These are phyloP conservation scores for Sylvicola cinctus DNA, from an alignment of 2,888 invertebrate species.

Conservation along the genomic window DNA sequence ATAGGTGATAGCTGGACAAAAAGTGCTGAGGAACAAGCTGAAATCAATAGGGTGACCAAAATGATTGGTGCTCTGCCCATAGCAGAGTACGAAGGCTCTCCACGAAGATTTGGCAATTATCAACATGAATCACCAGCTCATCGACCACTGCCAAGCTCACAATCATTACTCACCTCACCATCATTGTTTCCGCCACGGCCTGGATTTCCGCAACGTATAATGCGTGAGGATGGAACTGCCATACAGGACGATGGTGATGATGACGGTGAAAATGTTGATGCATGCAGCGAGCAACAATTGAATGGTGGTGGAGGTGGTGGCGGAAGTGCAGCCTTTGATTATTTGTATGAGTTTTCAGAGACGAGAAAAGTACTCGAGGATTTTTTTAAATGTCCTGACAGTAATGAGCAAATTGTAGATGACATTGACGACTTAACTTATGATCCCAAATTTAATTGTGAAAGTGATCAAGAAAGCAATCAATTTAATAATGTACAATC, in stretches of 20 bases:
- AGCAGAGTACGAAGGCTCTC: constrained; percentile 72
- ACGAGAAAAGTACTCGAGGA: constrained; percentile 79
- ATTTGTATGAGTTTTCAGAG: constrained; percentile 78
- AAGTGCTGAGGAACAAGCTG: background rate
- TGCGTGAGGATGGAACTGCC: background rate
- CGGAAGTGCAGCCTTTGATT: constrained; percentile 52
- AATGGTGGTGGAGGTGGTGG: constrained; percentile 24
- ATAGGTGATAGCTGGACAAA: constrained; percentile 35
- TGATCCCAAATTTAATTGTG: constrained; percentile 3
- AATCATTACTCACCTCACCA: constrained; percentile 35
- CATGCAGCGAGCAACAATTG: constrained; percentile 26
- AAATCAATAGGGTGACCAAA: background rate
- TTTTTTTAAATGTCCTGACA: constrained; percentile 66
- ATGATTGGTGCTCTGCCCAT: constrained; percentile 7
- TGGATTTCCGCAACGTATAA: constrained; percentile 53
- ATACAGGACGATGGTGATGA: background rate
- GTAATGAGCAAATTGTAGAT: constrained; percentile 33
- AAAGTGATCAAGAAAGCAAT: background rate
- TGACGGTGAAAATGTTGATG: constrained; percentile 15
- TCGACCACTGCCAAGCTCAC: constrained; percentile 20
- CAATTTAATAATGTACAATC: too few species aligned
- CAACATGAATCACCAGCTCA: constrained; percentile 10
- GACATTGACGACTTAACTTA: constrained; percentile 14
- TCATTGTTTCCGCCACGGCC: constrained; percentile 59
- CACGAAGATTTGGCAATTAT: constrained; percentile 47